Evolutionary conservation across 2,888 invertebrate genomes (phyloP).

Genomic region (Limenitis camilla): DNA sequence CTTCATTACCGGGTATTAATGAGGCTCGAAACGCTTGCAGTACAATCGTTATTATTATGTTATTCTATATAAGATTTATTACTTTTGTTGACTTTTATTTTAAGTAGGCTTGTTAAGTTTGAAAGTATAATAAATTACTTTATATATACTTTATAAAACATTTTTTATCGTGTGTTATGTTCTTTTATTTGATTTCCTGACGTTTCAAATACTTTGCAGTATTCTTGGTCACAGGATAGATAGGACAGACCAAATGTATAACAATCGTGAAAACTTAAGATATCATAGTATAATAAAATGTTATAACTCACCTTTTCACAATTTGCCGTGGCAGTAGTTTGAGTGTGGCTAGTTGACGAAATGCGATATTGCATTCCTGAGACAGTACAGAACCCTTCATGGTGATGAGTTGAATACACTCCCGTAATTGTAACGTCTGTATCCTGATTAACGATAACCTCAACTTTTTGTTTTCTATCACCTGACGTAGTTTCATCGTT

Average conservation of each 20-base stretch:
- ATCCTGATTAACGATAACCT: conserved; percentile 89
- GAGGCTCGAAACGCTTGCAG: conserved; percentile 48
- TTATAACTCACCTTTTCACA: conserved; percentile 74
- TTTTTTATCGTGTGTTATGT: no score
- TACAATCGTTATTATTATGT: conserved; percentile 44
- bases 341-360: conserved; percentile 89
- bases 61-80: conserved; percentile 44
- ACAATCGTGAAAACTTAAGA: no score
- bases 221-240: no score
- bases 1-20: conserved; percentile 66
- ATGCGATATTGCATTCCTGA: conserved; percentile 91
- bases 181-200: no score
- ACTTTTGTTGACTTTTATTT: no score
- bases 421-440: conserved; percentile 92
- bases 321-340: conserved; percentile 88
- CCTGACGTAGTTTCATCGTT: conserved; percentile 43
- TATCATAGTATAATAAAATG: no score
- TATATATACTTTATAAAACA: no score
- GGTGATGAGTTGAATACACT: conserved; percentile 87
- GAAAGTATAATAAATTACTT: no score
- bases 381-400: conserved; percentile 89
- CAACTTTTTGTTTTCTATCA: conserved; percentile 76
- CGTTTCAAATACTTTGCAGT: no score
- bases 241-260: no score
- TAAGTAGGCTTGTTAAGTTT: no score